Evolutionary conservation across 1,140 invertebrate genomes (phyloP).

Genomic region (Oncopodura yosiiana): DNA sequence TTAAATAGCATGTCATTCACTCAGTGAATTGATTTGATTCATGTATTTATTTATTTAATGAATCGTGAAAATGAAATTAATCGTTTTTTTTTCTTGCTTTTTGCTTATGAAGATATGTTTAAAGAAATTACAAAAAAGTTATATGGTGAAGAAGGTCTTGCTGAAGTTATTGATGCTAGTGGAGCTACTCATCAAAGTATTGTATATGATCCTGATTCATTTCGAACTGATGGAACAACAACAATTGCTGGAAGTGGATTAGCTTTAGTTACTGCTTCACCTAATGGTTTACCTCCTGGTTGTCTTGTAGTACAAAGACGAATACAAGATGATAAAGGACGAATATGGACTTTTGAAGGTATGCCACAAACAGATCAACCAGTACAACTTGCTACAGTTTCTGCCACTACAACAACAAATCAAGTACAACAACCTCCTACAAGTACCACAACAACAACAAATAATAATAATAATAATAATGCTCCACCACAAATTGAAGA

Average conservation of each 20-base stretch:
- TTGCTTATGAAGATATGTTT: conserved; percentile 67
- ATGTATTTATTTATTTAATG: not conserved
- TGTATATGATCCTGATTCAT: conserved; percentile 30
- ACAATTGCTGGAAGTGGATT: conserved; percentile 10
- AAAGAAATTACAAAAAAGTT: conserved; percentile 83
- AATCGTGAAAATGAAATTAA: not conserved
- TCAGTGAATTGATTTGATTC: not conserved
- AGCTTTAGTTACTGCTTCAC: conserved; percentile 17
- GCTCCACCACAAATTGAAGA: conserved; percentile 46
- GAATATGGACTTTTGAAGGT: conserved; percentile 24
- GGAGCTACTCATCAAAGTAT: conserved; percentile 14
- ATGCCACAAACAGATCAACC: conserved; percentile 42
- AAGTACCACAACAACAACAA: conserved; percentile 20
- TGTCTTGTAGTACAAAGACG: conserved; percentile 33
- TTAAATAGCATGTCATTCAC: not conserved
- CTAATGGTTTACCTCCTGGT: conserved; percentile 28
- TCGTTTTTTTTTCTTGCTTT: conserved; percentile 42
- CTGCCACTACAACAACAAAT: conserved; percentile 26
- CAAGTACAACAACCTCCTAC: conserved; percentile 4
- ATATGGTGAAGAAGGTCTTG: conserved; percentile 61
- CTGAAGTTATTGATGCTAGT: conserved; percentile 20
- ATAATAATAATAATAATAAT: not conserved
- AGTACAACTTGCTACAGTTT: conserved; percentile 47
- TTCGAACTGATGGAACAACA: conserved; percentile 27
- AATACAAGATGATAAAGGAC: conserved; percentile 28